Conservation (phyloP, 2,888 invertebrate species). For the Machimus rusticus region DNA sequence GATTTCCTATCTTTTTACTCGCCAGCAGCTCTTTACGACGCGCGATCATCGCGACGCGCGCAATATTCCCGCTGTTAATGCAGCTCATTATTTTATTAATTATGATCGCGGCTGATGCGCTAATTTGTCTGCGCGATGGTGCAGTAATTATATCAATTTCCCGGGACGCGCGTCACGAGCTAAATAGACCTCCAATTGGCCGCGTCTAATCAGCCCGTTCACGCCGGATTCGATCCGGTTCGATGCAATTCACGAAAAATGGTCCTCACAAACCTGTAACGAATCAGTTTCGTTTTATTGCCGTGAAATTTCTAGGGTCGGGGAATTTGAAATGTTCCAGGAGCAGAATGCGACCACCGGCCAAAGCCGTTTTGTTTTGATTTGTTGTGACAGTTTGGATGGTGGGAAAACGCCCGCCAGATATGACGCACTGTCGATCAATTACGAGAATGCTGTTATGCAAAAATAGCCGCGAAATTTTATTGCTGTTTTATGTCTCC, state of each 20-base stretch:
- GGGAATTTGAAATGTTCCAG: not conserved
- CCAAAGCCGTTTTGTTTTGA: conserved; percentile 54
- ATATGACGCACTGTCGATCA: not conserved
- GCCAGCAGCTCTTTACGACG: not conserved
- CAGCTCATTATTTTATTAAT: not conserved
- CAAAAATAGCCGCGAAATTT: conserved; percentile 61
- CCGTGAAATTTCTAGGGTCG: conserved; percentile 28
- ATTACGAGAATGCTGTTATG: conserved; percentile 58
- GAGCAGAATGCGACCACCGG: not conserved
- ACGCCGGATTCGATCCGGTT: not conserved
- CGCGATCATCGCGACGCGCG: not conserved
- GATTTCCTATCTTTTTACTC: not conserved
- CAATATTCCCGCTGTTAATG: not conserved
- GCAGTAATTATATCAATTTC: not conserved
- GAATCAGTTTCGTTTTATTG: conserved; percentile 22
- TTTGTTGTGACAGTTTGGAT: conserved; percentile 62
- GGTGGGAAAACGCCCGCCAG: conserved; percentile 51
- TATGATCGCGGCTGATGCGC: not conserved
- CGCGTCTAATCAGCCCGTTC: not conserved
- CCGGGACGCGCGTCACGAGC: not conserved
- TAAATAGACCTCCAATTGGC: not conserved
- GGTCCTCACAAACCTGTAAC: not conserved
- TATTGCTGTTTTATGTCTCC: conserved; percentile 60
- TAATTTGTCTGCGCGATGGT: not conserved
- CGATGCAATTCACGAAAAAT: not conserved